Percentiles rank a stretch among this genome's conserved stretches.
Conservation (phyloP, 1,140 invertebrate genomes). For the Sitophilus oryzae region DNA sequence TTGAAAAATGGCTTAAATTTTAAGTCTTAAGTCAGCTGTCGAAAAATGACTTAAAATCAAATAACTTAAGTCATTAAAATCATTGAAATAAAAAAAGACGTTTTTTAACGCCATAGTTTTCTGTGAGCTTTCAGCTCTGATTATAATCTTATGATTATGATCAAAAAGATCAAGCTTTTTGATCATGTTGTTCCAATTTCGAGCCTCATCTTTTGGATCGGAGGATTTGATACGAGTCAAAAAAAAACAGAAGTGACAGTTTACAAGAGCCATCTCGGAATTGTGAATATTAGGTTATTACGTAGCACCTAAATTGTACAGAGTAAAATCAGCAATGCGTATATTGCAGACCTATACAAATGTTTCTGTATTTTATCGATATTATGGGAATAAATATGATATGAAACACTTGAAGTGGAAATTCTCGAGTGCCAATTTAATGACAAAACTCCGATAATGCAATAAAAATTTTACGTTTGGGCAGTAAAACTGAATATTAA, state of each 20-base stretch:
- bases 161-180: too few relatives aligned
- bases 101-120: too few relatives aligned
- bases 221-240: neutral
- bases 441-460: neutral
- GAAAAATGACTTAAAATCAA: too few relatives aligned
- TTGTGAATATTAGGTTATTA: neutral
- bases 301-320: neutral
- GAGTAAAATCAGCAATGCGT: too few relatives aligned
- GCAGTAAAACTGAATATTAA: neutral
- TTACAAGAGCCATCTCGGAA: neutral
- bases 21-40: too few relatives aligned
- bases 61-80: too few relatives aligned
- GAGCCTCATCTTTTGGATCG: too few relatives aligned
- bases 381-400: neutral
- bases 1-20: too few relatives aligned
- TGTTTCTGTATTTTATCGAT: neutral
- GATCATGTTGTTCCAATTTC: too few relatives aligned
- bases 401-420: neutral
- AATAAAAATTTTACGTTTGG: neutral
- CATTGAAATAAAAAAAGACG: too few relatives aligned
- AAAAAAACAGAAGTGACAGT: neutral
- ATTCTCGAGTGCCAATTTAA: neutral
- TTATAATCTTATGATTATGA: too few relatives aligned
- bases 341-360: neutral
- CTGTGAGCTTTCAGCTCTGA: too few relatives aligned